Evolutionary conservation across 2,113 vertebrate species (phyloP).

Genomic region (Paratilapia polleni): DNA sequence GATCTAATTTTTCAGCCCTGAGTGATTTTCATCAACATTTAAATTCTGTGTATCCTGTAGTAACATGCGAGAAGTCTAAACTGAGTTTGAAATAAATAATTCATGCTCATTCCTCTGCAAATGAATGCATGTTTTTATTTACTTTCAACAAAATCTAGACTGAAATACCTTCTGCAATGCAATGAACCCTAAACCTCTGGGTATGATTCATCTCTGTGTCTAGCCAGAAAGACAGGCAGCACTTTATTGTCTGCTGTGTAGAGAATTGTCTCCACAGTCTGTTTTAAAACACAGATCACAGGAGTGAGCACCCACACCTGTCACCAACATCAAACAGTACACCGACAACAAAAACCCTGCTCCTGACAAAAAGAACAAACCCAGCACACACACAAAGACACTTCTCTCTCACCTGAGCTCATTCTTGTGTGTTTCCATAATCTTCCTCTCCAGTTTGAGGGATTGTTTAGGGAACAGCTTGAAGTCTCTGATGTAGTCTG

Average conservation of each 20-base stretch:
- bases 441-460: slow-evolving; percentile 95
- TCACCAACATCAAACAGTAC: slow-evolving; percentile 23
- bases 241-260: background rate
- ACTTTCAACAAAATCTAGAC: background rate
- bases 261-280: background rate
- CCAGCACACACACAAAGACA: background rate
- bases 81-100: slow-evolving; percentile 17
- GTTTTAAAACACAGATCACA: slow-evolving; percentile 37
- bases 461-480: slow-evolving; percentile 97
- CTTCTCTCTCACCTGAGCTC: slow-evolving; percentile 88
- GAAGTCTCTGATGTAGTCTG: slow-evolving; percentile 94
- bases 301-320: slow-evolving; percentile 13
- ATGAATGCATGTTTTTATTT: slow-evolving; percentile 11
- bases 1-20: background rate
- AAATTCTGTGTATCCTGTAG: background rate
- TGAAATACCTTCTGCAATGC: background rate
- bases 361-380: slow-evolving; percentile 11
- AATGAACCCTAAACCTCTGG: background rate
- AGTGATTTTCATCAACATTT: background rate
- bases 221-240: slow-evolving; percentile 3
- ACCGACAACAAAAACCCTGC: background rate
- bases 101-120: slow-evolving; percentile 14
- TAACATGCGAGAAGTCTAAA: background rate
- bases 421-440: slow-evolving; percentile 94
- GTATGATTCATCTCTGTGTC: background rate